Conservation (phyloP, 1,140 invertebrate genomes). For the Polypedilum vanderplanki region DNA sequence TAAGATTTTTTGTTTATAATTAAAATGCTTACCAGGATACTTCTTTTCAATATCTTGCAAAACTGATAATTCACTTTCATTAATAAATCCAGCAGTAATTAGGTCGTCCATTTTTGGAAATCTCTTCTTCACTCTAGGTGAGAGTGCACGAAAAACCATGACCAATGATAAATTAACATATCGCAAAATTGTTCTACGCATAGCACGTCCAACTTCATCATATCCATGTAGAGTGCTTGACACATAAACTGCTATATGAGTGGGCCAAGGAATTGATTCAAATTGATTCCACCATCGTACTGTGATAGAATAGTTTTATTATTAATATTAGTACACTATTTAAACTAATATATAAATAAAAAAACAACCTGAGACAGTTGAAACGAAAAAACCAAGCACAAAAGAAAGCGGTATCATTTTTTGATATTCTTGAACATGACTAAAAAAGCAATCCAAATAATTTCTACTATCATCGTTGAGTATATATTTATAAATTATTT, state of each 20-base stretch:
- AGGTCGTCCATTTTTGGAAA: constrained; percentile 74
- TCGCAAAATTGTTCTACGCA: constrained; percentile 67
- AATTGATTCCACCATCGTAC: constrained; percentile 68
- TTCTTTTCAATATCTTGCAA: constrained; percentile 60
- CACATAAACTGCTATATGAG: constrained; percentile 58
- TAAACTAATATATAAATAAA: no score
- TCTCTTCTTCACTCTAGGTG: constrained; percentile 68
- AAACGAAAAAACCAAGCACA: constrained; percentile 70
- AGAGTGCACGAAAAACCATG: constrained; percentile 61
- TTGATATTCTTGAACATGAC: constrained; percentile 60
- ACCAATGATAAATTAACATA: constrained; percentile 61
- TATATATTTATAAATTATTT: constrained; percentile 73
- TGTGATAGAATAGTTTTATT: no score
- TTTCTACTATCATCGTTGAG: constrained; percentile 66
- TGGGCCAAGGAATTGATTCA: constrained; percentile 49
- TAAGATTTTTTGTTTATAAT: constrained; percentile 48
- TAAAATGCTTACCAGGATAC: constrained; percentile 54
- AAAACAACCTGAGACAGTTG: constrained; percentile 43
- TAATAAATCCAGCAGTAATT: constrained; percentile 64
- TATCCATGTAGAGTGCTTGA: constrained; percentile 52
- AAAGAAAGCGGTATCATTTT: constrained; percentile 64
- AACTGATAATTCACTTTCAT: constrained; percentile 62
- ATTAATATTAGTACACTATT: no score
- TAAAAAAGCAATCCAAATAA: constrained; percentile 59
- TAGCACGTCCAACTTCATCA: constrained; percentile 67